Evolutionary conservation across 2,797 vertebrate species (phyloP), one percentile per base, ranked within the genome.

Genomic region (Pipistrellus pipistrellus): DNA sequence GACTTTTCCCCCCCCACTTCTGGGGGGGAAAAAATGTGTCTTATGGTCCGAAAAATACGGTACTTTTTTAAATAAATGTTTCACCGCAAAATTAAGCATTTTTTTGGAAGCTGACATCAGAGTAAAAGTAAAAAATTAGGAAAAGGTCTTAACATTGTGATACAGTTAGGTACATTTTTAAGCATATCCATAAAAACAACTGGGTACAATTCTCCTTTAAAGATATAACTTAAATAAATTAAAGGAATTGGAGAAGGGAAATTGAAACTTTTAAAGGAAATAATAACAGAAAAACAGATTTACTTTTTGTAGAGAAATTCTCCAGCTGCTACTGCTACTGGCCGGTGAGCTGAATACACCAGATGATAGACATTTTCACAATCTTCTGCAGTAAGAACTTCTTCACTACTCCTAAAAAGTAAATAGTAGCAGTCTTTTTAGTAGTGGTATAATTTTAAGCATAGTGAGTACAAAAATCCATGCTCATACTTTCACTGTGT

Each of bases 271-370:
- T 48, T 62, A 64, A 64, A 82, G 32, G 23, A 62, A 93, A 93
- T 1, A 80, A 2, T 83, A 91, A 91, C 0, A 80, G 13, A 27
- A 92, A 93, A 69, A 90, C 68, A 83, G 53, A 96, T 99, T 97
- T 99, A 99, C 99, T 99, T 99, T 98, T 99, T 99, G 96, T 99
- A 99, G 85, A 99, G 99, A 98, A 99, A 99, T 97, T 99, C 99
- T 97, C 99, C 99, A 71, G 99, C 99, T 21, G 99, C 99, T 93
- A 99, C 98, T 84, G 99, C 99, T 35, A 99, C 99, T 35, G 99
- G 99, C 80, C 99, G 98, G 97, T 99, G 99, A 96, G 99, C 99
- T 2, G 99, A 99, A 98, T 99, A 99, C 96, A 99, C 99, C 97
- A 99, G 98, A 97, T 99, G 99, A 98, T 99, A 99, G 85, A 99